Base-by-base conservation (phyloP, 1,140 invertebrate genomes). In the Macrobrachium nipponense region DNA sequence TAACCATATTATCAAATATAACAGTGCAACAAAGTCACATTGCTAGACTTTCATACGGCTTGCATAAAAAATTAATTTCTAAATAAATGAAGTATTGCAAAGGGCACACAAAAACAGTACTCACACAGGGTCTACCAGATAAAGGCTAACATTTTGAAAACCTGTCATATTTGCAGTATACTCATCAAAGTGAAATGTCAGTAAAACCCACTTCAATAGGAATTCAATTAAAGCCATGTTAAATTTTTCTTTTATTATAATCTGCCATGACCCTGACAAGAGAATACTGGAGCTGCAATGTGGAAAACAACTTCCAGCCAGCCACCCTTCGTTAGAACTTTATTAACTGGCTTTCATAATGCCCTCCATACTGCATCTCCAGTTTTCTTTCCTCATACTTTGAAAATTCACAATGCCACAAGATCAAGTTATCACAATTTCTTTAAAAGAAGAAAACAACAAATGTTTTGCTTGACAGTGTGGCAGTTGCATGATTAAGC, bases 271-370 rank as follows among this genome's bases (percentile, higher is more conserved):
- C 68, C 68, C 23, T 27, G 68, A 11, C 23, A 70, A 43, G 36
- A 23, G n/a, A 10, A 70, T 70, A 43, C 51, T 51, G 20, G 17
- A 23, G 68, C 20, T 27, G 68, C 23, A 70, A 70, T 7, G 20
- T 23, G 68, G 20, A 15, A 70, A 27, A 70, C 11, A 27, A 27
- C 68, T 23, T 70, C 68, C 20, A 70, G 68, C 68, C 68, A 70
- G 14, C 20, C 68, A 70, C 68, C 36, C 23, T 70, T 70, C 36
- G 36, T 11, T 14, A 27, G 23, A 70, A 70, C 68, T 70, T 70
- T 70, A 43, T 23, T 23, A 43, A 70, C 15, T 70, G 68, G 68
- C 68, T n/a, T 70, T 70, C 68, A 70, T 70, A 70, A 27, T 6
- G 68, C 20, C 12, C 18, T 70, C 68, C 36, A 51, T 15, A 17